Evolutionary conservation across 35 echinoderm and acorn worm species (phyloP), one percentile per base, ranked within the genome.

Genomic region (Heliocidaris erythrogramma): DNA sequence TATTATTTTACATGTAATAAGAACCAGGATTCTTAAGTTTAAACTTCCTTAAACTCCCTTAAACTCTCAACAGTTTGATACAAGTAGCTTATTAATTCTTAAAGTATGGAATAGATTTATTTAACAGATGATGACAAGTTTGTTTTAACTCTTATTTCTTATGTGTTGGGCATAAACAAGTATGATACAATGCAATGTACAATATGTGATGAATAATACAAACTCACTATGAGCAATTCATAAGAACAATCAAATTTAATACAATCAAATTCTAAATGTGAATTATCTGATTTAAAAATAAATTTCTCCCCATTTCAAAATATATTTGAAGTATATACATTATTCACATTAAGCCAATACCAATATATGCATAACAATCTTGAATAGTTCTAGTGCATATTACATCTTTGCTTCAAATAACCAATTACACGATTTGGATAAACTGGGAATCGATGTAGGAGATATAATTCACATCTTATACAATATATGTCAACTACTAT

Each of bases 331-430:
- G 27, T 78, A 78, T 78, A n/a, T 78, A 78, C 65, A 78, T 78
- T 78, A 78, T 78, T 78, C 65, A 78, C 65, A 78, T 78, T 27
- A 78, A 78, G 65, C 14, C 65, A 78, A n/a, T n/a, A 78, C 65
- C 65, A n/a, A 78, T 78, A 78, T 78, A 18, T 78, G 65, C 65
- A 78, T 78, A 78, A 78, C 65, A 78, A 78, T 78, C 65, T 78
- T 78, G 65, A 78, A 78, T 78, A 78, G 21, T 78, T 78, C 65
- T 78, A 78, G 27, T 78, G 65, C 65, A 78, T 78, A 78, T n/a
- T 24, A 78, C 65, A 78, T 18, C n/a, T 21, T 16, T 69, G 5
- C 61, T 69, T 24, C 18, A 13, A 69, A 65, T 65, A 18, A 69
- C 24, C 61, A 69, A 69, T 27, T 69, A 5, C 18, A 69, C 61